Evolutionary conservation across 2,113 vertebrate species (phyloP), one percentile per base, ranked within the genome.

Genomic region (Glaucomys volans): DNA sequence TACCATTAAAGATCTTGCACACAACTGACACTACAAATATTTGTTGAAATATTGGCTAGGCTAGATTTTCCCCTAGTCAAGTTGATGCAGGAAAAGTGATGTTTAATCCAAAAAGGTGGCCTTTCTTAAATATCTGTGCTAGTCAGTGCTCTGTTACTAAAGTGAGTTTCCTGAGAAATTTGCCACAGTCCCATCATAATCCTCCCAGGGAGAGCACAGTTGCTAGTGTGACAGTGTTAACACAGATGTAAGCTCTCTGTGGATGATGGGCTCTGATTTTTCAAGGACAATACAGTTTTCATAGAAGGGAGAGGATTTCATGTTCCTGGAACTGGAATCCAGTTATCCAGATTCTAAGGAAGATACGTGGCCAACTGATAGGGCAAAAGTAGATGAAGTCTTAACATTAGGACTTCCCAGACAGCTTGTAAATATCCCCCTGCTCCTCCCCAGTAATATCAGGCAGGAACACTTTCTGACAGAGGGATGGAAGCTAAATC

Each of bases 61-160:
- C 37, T 52, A 62, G 24, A 54, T 83, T 82, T 4, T 67, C 40
- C 44, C 54, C 30, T 52, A 81, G 59, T 8, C 16, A 7, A 62
- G 30, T 5, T 32, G 24, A 69, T 44, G 42, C 5, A 59, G 24
- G 22, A 76, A 71, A 90, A 71, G 35, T 47, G 83, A 52, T 44
- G n/a, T 52, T 94, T 50, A 9, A 30, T 91, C 79, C 89, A 93
- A 35, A 94, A 81, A 93, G n/a, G 9, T 9, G 66, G 32, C 40
- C 47, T 28, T 40, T 88, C 37, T 44, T 67, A 14, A 85, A 47
- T 74, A 82, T 22, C 5, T 87, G 5, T 54, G 50, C 30, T 35
- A 57, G 18, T 76, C 35, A 40, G 2, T 32, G 9, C 18, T 69
- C 4, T 47, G 35, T 76, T 28, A 37, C 50, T 84, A 50, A 32